Conservation (phyloP, 2,113 vertebrate genomes). For the Malurus alboscapulatus region DNA sequence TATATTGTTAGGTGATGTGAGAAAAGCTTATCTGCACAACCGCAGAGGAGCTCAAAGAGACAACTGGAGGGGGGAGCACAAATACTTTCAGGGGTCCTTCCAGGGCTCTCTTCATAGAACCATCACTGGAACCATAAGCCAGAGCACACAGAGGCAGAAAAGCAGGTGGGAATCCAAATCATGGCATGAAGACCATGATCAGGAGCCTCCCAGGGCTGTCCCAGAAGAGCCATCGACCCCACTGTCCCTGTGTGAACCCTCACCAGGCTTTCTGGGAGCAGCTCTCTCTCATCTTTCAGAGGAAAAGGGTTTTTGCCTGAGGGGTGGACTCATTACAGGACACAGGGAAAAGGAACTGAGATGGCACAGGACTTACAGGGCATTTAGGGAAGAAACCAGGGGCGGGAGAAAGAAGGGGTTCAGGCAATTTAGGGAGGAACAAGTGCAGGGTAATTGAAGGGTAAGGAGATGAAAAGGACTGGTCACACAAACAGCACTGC, state of each 20-base stretch:
- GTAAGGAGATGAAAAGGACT: neutral
- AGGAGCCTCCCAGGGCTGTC: neutral
- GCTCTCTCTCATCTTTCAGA: neutral
- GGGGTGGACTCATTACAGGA: neutral
- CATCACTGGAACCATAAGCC: neutral
- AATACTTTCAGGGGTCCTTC: neutral
- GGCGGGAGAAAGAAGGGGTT: neutral
- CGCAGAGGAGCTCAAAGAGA: neutral
- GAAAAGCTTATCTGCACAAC: neutral
- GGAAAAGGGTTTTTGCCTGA: neutral
- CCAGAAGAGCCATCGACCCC: neutral
- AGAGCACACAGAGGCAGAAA: neutral
- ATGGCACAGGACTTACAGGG: neutral
- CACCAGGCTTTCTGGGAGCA: neutral
- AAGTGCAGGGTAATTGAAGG: fast-evolving
- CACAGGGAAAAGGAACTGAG: neutral
- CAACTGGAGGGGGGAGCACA: fast-evolving
- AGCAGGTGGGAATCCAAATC: neutral
- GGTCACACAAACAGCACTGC: neutral
- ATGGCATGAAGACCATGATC: neutral
- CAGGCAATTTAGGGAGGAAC: neutral
- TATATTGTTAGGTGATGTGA: neutral
- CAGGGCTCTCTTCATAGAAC: neutral
- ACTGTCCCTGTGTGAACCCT: fast-evolving
- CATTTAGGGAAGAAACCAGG: neutral